Evolutionary conservation across 1,140 invertebrate genomes (phyloP).

Genomic region (Leptinotarsa undecemlineata): DNA sequence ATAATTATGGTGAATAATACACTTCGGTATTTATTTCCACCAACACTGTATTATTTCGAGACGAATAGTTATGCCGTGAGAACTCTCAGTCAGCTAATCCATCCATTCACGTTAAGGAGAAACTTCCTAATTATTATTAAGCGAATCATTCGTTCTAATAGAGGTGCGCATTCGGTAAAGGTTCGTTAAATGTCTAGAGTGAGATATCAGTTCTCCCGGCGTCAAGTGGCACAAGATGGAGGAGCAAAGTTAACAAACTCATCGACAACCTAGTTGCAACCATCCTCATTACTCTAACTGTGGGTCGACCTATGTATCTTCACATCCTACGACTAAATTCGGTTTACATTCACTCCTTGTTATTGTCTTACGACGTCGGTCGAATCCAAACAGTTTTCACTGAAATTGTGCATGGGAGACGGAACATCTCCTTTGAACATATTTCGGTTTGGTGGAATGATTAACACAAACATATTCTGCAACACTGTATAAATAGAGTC

Average conservation of each 20-base stretch:
- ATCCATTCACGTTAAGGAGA: constrained; percentile 3
- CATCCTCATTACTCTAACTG: neutral
- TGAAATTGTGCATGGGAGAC: too few species aligned
- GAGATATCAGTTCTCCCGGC: neutral
- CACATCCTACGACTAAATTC: neutral
- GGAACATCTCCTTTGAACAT: too few species aligned
- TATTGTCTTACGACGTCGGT: constrained; percentile 8
- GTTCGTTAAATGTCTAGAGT: constrained; percentile 15
- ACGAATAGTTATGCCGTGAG: neutral
- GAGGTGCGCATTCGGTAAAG: constrained; percentile 4
- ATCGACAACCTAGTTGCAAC: constrained; percentile 11
- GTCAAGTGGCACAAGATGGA: constrained; percentile 15
- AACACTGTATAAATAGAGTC: too few species aligned
- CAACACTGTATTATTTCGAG: too few species aligned
- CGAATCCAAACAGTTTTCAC: too few species aligned
- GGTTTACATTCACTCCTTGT: neutral
- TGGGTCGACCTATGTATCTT: constrained; percentile 9
- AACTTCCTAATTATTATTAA: constrained; percentile 22
- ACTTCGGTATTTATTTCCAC: too few species aligned
- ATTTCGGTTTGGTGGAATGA: too few species aligned
- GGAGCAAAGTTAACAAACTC: constrained; percentile 22
- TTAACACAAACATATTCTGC: too few species aligned
- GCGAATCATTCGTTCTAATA: constrained; percentile 21
- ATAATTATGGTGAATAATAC: too few species aligned
- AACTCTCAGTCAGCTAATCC: neutral